These are phyloP conservation scores for Amyelois transitella DNA, from an alignment of 1,140 invertebrate species.

Conservation along the genomic window DNA sequence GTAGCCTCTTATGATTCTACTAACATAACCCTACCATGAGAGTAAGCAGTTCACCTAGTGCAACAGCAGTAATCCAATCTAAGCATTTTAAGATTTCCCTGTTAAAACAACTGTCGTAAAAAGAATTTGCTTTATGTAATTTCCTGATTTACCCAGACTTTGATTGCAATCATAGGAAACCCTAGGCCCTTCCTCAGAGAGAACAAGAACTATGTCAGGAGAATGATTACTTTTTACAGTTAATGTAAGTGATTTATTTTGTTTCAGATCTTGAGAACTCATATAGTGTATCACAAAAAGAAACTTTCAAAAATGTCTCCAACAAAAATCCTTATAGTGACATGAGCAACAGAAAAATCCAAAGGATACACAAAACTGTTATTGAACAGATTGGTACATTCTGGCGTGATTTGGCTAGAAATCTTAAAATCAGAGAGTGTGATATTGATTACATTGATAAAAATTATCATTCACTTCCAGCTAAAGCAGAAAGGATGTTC, in stretches of 20 bases:
- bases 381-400: constrained; percentile 66
- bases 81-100: no score
- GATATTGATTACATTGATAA: constrained; percentile 71
- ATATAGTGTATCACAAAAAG: constrained; percentile 8
- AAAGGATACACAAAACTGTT: constrained; percentile 46
- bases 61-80: no score
- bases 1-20: no score
- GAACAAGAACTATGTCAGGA: no score
- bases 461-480: constrained; percentile 21
- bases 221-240: not conserved
- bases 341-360: constrained; percentile 34
- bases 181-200: no score
- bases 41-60: no score
- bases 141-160: no score
- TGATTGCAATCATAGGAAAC: no score
- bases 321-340: constrained; percentile 20
- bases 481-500: constrained; percentile 39
- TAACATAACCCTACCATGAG: no score
- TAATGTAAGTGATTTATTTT: not conserved
- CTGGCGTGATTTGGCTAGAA: constrained; percentile 75
- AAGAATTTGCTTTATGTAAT: no score
- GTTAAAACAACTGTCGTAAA: no score
- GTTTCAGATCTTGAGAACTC: constrained; percentile 15
- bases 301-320: constrained; percentile 1
- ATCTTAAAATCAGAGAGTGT: constrained; percentile 69